A percentile compares a stretch with the other conserved stretches of the same genome.
These are phyloP conservation scores for Eretmochelys imbricata DNA, from an alignment of 2,113 vertebrate species.

Conservation along the genomic window DNA sequence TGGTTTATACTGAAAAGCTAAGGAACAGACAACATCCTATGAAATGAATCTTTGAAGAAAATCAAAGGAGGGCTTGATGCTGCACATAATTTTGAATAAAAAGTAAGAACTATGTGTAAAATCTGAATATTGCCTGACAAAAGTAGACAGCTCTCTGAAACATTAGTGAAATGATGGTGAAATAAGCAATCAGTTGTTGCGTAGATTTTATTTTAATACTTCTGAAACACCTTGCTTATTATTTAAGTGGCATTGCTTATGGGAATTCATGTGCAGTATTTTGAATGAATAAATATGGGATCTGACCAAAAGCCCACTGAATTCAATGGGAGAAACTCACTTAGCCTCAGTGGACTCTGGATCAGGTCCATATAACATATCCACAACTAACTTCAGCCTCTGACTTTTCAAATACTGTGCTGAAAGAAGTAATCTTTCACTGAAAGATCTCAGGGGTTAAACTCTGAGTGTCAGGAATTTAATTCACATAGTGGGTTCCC, in stretches of 20 bases:
- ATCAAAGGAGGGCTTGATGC: background rate
- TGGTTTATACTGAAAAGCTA: background rate
- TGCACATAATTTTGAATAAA: background rate
- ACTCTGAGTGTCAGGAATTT: background rate
- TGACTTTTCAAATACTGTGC: background rate
- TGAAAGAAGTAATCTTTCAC: background rate
- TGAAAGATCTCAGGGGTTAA: background rate
- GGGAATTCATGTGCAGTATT: background rate
- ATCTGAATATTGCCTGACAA: background rate
- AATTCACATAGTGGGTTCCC: background rate
- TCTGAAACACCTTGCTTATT: background rate
- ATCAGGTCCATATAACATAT: background rate
- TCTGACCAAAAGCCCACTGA: background rate
- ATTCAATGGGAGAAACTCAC: background rate
- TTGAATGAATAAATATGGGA: background rate
- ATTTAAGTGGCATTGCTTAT: background rate
- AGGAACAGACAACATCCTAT: background rate
- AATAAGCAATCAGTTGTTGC: background rate
- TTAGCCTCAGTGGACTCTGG: constrained; percentile 27
- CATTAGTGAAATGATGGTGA: background rate
- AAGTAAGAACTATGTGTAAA: background rate
- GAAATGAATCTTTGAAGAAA: background rate
- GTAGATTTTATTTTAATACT: background rate
- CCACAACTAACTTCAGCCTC: background rate
- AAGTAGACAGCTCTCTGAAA: background rate